These are phyloP conservation scores for Trichomycterus rosablanca DNA, from an alignment of 2,113 vertebrate genomes.

Conservation along the genomic window DNA sequence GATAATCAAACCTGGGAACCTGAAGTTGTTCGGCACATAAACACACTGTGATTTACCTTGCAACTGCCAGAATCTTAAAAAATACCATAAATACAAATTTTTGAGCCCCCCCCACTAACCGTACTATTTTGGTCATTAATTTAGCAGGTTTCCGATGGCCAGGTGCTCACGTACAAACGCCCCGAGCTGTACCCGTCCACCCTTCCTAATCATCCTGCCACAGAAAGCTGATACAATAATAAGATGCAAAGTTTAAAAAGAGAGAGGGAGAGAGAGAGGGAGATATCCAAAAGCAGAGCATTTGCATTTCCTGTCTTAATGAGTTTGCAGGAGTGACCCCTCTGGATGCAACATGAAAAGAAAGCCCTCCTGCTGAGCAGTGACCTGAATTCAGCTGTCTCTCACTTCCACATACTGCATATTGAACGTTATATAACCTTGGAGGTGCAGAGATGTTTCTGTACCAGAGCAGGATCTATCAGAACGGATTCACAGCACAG, in stretches of 20 bases:
- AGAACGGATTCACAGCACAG: constrained; percentile 22
- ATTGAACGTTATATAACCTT: constrained; percentile 67
- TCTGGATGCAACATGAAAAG: constrained; percentile 86
- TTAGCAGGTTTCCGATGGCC: no score
- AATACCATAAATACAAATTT: no score
- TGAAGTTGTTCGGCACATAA: no score
- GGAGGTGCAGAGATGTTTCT: constrained; percentile 52
- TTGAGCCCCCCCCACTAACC: no score
- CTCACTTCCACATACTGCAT: constrained; percentile 62
- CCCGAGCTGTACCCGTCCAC: background rate
- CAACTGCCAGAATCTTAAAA: no score
- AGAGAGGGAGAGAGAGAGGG: constrained; percentile 36
- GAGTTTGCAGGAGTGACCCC: constrained; percentile 81
- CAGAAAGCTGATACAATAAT: background rate
- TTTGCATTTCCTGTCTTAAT: constrained; percentile 83
- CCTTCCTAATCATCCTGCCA: background rate
- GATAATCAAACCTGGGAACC: no score
- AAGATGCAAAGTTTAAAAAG: constrained; percentile 1
- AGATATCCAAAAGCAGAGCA: constrained; percentile 43
- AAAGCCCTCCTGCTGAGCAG: constrained; percentile 72
- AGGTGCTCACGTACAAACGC: background rate
- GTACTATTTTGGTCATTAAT: no score
- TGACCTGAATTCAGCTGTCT: constrained; percentile 80
- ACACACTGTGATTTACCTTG: no score
- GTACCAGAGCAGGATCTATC: constrained; percentile 63